Evolutionary conservation across 2,797 vertebrate genomes (phyloP), one percentile per base, ranked within the genome.

Genomic region (Mus caroli): DNA sequence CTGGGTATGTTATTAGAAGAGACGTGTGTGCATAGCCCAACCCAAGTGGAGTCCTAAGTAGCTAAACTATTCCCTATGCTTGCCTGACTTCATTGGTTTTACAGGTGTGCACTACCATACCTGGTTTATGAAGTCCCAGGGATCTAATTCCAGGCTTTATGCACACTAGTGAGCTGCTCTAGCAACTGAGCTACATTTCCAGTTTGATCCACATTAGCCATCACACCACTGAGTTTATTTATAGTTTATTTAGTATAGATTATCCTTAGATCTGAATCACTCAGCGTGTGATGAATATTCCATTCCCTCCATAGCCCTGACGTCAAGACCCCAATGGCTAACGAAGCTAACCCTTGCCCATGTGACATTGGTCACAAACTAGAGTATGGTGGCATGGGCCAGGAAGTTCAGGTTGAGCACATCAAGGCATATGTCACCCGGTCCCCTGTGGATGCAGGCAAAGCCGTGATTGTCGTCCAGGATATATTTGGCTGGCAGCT

Each of bases 401-500:
- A 98, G 0, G 99, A 99, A 98, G 97, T 99, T 71, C 99, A 99
- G 97, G 98, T 99, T 1, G 99, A 99, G 62, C 99, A 99, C 97
- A 98, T 98, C 96, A 98, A 98, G 62, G 99, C 99, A 28, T 99
- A 99, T 40, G 69, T 99, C 19, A 99, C 99, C 46, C 99, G 98
- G 94, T 99, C 99, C 67, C 87, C 98, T 0, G 83, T 92, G 37
- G 89, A 97, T 3, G 98, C 99, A 0, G 98, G 99, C 95, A 99
- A 99, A 97, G 99, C 99, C 3, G 94, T 99, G 91, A 98, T 99
- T 89, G 98, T 99, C 84, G 98, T 99, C 94, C 99, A 99, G 50
- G 99, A 99, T 77, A 98, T 99, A 88, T 99, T 97, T 75, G 99
- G 99, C 79, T 99, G 99, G 99, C 97, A 97, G 56, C 98, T 99